Percentiles rank a stretch among this genome's conserved stretches.
These are phyloP conservation scores for Heteropelma amictum DNA, from an alignment of 2,888 invertebrate species.

Conservation along the genomic window DNA sequence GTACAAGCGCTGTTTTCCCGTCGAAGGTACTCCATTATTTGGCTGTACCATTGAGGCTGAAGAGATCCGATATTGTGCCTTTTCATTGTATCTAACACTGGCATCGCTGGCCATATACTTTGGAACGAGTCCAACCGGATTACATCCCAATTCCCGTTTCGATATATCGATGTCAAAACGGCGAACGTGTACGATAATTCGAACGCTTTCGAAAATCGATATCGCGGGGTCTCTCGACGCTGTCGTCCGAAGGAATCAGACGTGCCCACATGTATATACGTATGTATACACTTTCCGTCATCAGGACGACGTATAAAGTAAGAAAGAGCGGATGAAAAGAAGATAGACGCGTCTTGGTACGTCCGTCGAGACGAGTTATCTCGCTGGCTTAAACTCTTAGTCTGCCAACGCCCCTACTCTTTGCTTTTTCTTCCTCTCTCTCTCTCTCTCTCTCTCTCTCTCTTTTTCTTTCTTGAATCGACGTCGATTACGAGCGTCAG, in stretches of 20 bases:
- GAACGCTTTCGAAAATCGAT: slow-evolving; percentile 19
- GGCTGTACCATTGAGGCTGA: slow-evolving; percentile 5
- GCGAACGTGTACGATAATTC: slow-evolving; percentile 18
- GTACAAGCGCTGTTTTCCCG: background rate
- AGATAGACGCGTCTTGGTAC: slow-evolving; percentile 26
- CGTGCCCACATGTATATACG: background rate
- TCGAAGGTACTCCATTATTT: background rate
- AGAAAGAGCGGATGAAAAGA: slow-evolving; percentile 15
- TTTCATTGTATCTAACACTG: slow-evolving; percentile 22
- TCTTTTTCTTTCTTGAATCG: slow-evolving; percentile 41
- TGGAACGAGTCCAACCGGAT: slow-evolving; percentile 26
- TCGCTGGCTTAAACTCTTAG: slow-evolving; percentile 27
- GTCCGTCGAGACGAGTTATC: slow-evolving; percentile 35
- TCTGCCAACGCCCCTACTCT: slow-evolving; percentile 38
- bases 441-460: slow-evolving; percentile 19
- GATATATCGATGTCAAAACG: slow-evolving; percentile 32
- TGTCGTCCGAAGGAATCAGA: background rate
- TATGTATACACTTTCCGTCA: background rate
- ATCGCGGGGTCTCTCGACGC: slow-evolving; percentile 22
- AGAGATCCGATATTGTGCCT: slow-evolving; percentile 5
- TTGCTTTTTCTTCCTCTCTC: slow-evolving; percentile 14
- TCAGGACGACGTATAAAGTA: slow-evolving; percentile 9
- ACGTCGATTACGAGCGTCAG: slow-evolving; percentile 54
- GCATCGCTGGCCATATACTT: slow-evolving; percentile 19
- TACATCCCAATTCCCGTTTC: slow-evolving; percentile 22